phyloP scores from a whole-genome alignment of 1,140 invertebrate genomes.

The Drosophila setifemur region DNA sequence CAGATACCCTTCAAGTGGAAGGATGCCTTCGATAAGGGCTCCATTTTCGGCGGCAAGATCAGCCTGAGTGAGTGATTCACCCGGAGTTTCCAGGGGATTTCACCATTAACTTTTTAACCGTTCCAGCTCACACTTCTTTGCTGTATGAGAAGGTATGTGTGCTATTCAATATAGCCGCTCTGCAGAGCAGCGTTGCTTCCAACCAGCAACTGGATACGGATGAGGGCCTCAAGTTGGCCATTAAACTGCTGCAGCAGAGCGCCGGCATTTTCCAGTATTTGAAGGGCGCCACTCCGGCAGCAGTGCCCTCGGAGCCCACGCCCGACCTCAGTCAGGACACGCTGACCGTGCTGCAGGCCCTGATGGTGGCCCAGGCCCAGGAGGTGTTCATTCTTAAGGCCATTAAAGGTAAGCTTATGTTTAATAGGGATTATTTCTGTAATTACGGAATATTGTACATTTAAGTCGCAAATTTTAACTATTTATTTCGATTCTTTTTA shows the following conservation, averaged over 20 bases:
- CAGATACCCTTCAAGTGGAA: constrained; percentile 99
- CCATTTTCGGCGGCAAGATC: constrained; percentile 95
- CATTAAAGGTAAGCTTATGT: constrained; percentile 88
- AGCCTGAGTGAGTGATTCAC: constrained; percentile 90
- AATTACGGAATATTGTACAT: too few relatives aligned
- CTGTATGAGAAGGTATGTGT: constrained; percentile 97
- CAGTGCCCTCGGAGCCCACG: constrained; percentile 96
- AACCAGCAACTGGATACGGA: constrained; percentile 94
- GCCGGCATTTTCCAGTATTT: constrained; percentile 95
- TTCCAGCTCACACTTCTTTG: constrained; percentile 91
- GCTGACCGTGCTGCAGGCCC: constrained; percentile 89
- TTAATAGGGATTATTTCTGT: too few relatives aligned
- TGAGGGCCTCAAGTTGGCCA: constrained; percentile 95
- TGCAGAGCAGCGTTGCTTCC: constrained; percentile 95
- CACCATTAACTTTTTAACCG: neutral
- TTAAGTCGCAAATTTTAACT: too few relatives aligned
- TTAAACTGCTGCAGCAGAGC: constrained; percentile 96
- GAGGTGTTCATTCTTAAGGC: constrained; percentile 98
- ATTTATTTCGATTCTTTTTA: too few relatives aligned
- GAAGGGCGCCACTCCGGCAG: constrained; percentile 92
- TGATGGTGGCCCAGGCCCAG: constrained; percentile 99
- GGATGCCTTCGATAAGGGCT: constrained; percentile 98
- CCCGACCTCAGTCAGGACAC: constrained; percentile 97
- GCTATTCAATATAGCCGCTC: constrained; percentile 97
- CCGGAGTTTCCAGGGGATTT: neutral